Base-by-base conservation (phyloP, 2,888 invertebrate species). In the Rotaria socialis region DNA sequence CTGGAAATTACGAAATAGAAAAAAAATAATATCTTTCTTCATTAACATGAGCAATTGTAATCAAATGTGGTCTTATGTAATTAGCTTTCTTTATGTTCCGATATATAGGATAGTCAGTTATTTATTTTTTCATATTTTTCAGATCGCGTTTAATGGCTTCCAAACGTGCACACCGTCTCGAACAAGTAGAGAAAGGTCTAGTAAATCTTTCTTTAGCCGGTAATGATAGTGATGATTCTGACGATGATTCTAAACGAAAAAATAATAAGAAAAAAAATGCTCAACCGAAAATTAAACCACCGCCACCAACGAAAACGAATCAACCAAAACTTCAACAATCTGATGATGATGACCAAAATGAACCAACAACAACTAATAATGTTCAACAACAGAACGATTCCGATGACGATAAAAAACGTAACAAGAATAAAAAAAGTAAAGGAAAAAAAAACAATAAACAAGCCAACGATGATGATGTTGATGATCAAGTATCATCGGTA, bases 391-490 rank as follows among this genome's bases (percentile, higher is more conserved):
- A 67, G 2, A n/a, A 67, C 19, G 35, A 67, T 35, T 67, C 67
- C 1, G 67, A 67, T 67, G 67, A 67, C 2, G 84, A 56, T 2
- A 35, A 86, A 55, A n/a, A 27, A 56, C 67, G 80, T 0, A 19
- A 80, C 11, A 41, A 27, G 5, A 86, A 43, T 35, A 27, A 58
- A 11, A 35, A 35, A 35, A 80, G 50, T 19, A 41, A 52, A 19
- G 56, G 60, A n/a, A 19, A 47, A 11, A 86, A 67, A 55, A 55
- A 55, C 58, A 86, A 86, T 35, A 86, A 86, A 50, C 84, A 86
- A 41, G 50, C 0, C 7, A 50, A 55, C 24, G 60, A 84, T 50
- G 56, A 58, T 22, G 84, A 84, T 27, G 55, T 24, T 41, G 84
- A 86, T 27, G 50, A 84, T 14, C 60, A 84, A 24, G 47, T n/a